Evolutionary conservation across 2,888 invertebrate genomes (phyloP), one percentile per base, ranked within the genome.

Genomic region (Acronicta psi): DNA sequence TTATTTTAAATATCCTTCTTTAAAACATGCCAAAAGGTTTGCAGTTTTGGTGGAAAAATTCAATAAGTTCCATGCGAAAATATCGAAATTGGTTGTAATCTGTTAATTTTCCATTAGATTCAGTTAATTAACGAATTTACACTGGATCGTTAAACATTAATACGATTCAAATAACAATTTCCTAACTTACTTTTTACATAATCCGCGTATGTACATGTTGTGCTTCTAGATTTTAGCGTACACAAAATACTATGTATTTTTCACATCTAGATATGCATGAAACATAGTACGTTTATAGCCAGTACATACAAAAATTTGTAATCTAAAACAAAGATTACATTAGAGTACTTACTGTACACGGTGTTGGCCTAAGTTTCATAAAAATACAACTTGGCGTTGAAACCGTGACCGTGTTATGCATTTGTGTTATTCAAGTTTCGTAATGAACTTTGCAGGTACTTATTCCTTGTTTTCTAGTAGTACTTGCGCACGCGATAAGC

Each of bases 401-500:
- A 71, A 63, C 77, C 79, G 82, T 84, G 81, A 84, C 81, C 75
- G 75, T 82, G 84, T 86, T 85, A 83, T 81, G 83, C 61, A 77
- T 80, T 82, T 80, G 69, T 76, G 77, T 85, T 85, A 83, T 84
- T 79, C 77, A 72, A 76, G 81, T 85, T 84, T 86, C 83, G 82
- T 86, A 87, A 84, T 69, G 60, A 68, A 69, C 72, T 75, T 76
- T 63, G 34, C 52, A 56, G 63, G 73, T 80, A 74, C 73, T 69
- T 68, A 74, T 75, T 73, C 73, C 75, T 79, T 72, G 71, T 75
- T 80, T 73, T 70, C 38, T 71, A 64, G 70, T 62, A 68, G 49
- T 65, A 70, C 73, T 65, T 69, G 66, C 64, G 60, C 68, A 79
- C 73, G 65, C 72, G 59, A 75, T 71, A 66, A 49, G 44, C 49